Percentiles rank a stretch among this genome's conserved stretches.
Conservation (phyloP, 2,888 invertebrate genomes). For the Drosophila eohydei region DNA sequence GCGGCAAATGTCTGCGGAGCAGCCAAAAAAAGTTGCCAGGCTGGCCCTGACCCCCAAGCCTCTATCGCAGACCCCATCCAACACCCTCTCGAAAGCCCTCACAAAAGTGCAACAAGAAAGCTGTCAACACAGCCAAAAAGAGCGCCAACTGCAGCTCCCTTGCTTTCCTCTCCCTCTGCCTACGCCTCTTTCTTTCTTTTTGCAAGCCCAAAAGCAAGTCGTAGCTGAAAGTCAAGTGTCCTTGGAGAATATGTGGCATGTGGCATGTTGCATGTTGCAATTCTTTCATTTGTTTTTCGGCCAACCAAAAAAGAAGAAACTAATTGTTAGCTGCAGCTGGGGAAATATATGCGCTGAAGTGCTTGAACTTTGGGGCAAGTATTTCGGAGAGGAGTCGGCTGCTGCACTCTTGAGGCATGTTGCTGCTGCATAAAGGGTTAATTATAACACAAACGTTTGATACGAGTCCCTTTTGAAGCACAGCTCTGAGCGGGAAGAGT, state of each 20-base stretch:
- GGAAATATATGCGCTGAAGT: slow-evolving; percentile 31
- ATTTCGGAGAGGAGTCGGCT: neutral
- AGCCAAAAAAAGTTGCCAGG: slow-evolving; percentile 39
- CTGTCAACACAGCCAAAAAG: slow-evolving; percentile 67
- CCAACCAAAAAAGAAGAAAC: slow-evolving; percentile 57
- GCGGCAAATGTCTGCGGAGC: slow-evolving; percentile 61
- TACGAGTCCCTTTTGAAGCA: slow-evolving; percentile 7
- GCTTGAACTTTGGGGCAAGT: slow-evolving; percentile 10
- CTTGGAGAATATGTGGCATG: slow-evolving; percentile 77
- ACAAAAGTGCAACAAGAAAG: slow-evolving; percentile 63
- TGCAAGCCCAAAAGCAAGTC: slow-evolving; percentile 49
- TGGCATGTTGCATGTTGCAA: slow-evolving; percentile 67
- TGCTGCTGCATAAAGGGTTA: slow-evolving; percentile 65
- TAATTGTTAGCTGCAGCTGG: slow-evolving; percentile 49
- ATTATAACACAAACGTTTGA: slow-evolving; percentile 61
- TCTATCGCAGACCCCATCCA: neutral
- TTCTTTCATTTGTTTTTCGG: slow-evolving; percentile 74
- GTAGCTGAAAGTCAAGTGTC: slow-evolving; percentile 80
- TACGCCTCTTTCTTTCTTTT: neutral
- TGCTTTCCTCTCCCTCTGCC: slow-evolving; percentile 1
- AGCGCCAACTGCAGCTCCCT: slow-evolving; percentile 17
- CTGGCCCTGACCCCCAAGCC: slow-evolving; percentile 1
- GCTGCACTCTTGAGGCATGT: slow-evolving; percentile 65
- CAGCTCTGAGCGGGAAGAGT: neutral
- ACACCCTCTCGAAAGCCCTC: neutral